Base-by-base conservation (phyloP, 1,140 invertebrate species). In the Antheraea mylitta region DNA sequence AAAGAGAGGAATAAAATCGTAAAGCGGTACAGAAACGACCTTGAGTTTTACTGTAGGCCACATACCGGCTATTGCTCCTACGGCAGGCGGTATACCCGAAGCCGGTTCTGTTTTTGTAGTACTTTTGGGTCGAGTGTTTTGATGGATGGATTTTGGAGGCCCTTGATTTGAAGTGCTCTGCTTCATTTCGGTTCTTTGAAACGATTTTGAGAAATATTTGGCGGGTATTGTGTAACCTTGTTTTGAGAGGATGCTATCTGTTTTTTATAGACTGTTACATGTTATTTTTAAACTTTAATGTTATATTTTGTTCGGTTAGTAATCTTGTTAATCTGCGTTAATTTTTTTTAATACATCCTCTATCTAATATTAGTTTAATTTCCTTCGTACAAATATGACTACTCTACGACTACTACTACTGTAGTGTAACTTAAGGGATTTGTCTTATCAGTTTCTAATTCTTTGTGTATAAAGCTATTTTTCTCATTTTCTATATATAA, bases 1-100 rank as follows among this genome's bases (percentile, higher is more conserved):
- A 87, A 84, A 86, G 75, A 80, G 76, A 80, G 82, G 78, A 83
- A 80, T 78, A 81, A 78, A 77, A 80, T 83, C 75, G 78, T 86
- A 73, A 83, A 89, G 86, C 86, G 87, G 87, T 88, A 87, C 80
- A 71, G 70, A 69, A 79, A 83, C 88, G 88, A 83, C 88, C 88
- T 90, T 90, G 88, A 81, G 79, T 83, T 83, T 79, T 81, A 85
- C 81, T 87, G 85, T 87, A 90, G 88, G 88, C 88, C 88, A 84
- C 79, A 78, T 79, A 75, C 79, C 84, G 88, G 86, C 78, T 87
- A 75, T 87, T 87, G 81, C 79, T 81, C 82, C 77, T 77, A 74
- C 66, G 66, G 61, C 74, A 71, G 68, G 75, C 73, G 67, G 70
- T 66, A 65, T 53, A 69, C 76, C 67, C 22, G 72, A 58, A 78